Evolutionary conservation across 2,888 invertebrate species (phyloP).

Genomic region (Drosophila affinis): DNA sequence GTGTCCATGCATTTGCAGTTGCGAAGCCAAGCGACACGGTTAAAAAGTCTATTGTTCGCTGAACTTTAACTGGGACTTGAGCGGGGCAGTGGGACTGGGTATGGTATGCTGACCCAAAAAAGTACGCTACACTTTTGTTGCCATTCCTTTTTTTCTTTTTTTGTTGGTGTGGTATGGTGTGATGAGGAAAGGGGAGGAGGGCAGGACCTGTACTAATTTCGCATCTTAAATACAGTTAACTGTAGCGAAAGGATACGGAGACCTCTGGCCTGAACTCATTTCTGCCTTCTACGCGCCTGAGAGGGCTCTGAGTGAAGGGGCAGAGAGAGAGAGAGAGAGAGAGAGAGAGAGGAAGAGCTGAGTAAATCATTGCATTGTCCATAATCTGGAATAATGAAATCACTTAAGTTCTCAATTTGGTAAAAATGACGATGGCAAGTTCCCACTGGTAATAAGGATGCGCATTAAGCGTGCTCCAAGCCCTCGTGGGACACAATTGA

Average conservation of each 20-base stretch:
- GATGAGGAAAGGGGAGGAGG: not conserved
- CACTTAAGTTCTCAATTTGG: slow-evolving; percentile 80
- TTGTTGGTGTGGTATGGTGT: not conserved
- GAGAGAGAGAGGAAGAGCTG: slow-evolving; percentile 31
- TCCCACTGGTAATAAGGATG: slow-evolving; percentile 74
- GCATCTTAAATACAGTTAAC: slow-evolving; percentile 44
- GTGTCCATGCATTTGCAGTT: slow-evolving; percentile 37
- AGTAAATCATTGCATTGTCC: slow-evolving; percentile 76
- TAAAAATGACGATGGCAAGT: slow-evolving; percentile 67
- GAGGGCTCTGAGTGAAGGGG: not conserved
- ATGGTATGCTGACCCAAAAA: slow-evolving; percentile 33
- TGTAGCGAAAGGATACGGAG: slow-evolving; percentile 20
- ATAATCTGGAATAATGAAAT: slow-evolving; percentile 80
- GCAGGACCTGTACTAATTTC: slow-evolving; percentile 40
- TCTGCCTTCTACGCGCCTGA: not conserved
- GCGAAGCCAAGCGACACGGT: slow-evolving; percentile 38
- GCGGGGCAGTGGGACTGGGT: not conserved
- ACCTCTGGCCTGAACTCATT: not conserved
- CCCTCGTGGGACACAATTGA: slow-evolving; percentile 75
- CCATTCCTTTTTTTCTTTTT: not conserved
- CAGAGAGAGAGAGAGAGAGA: not conserved
- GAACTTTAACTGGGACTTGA: slow-evolving; percentile 33
- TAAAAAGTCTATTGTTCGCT: slow-evolving; percentile 42
- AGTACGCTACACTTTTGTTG: slow-evolving; percentile 40
- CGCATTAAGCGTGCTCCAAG: slow-evolving; percentile 72